These are phyloP conservation scores for Hylyphantes graminicola DNA, from an alignment of 1,140 invertebrate genomes.

Conservation along the genomic window DNA sequence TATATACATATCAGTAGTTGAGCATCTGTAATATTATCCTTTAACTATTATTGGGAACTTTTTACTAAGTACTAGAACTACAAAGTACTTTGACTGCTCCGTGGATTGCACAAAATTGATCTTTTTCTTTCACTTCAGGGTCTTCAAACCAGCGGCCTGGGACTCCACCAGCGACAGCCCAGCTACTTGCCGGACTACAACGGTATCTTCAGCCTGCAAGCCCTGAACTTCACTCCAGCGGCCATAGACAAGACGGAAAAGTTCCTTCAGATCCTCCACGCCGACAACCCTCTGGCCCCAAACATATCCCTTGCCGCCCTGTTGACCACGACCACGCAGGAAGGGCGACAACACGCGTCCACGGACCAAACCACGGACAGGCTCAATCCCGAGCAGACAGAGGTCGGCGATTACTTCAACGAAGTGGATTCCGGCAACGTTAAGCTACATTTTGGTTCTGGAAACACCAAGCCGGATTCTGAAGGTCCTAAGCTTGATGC, in stretches of 20 bases:
- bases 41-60: not conserved
- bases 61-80: too few relatives aligned
- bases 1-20: too few relatives aligned
- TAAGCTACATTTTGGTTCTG: constrained; percentile 2
- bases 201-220: constrained; percentile 50
- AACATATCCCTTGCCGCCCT: constrained; percentile 1
- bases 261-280: not conserved
- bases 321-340: not conserved
- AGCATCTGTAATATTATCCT: not conserved
- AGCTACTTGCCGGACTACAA: constrained; percentile 47
- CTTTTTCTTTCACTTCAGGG: constrained; percentile 31
- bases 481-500: too few relatives aligned
- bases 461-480: too few relatives aligned
- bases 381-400: constrained; percentile 1
- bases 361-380: not conserved
- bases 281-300: not conserved
- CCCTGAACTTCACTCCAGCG: constrained; percentile 45
- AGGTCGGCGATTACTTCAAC: constrained; percentile 12
- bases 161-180: constrained; percentile 31
- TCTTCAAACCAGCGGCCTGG: constrained; percentile 12
- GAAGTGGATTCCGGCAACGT: constrained; percentile 20
- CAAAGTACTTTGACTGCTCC: too few relatives aligned
- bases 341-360: not conserved
- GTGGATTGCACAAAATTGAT: not conserved
- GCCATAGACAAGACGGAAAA: constrained; percentile 36